These are phyloP conservation scores for Saccostrea echinata DNA, from an alignment of 1,140 invertebrate species.

Conservation along the genomic window DNA sequence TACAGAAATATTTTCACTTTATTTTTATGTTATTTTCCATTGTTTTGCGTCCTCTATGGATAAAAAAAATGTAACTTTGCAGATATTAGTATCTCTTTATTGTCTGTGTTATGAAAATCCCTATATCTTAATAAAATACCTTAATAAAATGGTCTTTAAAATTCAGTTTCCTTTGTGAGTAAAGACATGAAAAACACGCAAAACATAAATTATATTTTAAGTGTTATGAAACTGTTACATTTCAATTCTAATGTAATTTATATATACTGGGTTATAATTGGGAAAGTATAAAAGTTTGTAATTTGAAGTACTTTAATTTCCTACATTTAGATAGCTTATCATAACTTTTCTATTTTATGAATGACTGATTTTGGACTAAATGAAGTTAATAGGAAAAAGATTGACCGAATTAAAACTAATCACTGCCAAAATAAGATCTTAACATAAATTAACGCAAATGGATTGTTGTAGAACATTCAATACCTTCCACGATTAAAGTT, in stretches of 20 bases:
- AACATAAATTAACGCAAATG: not conserved
- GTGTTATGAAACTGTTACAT: not conserved
- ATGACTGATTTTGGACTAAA: constrained; percentile 1
- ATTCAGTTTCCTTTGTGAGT: no score
- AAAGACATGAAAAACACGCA: no score
- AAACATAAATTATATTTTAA: no score
- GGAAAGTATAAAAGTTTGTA: not conserved
- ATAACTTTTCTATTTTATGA: constrained; percentile 4
- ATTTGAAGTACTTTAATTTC: not conserved
- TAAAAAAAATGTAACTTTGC: no score
- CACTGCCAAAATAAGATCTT: not conserved
- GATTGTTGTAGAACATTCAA: not conserved
- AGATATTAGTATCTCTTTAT: not conserved
- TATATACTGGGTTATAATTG: not conserved
- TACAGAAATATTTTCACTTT: not conserved
- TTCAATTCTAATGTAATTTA: not conserved
- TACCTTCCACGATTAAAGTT: not conserved
- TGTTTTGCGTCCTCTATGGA: not conserved
- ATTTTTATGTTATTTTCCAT: not conserved
- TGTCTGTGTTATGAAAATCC: not conserved
- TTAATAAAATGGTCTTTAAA: no score
- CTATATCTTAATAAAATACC: no score
- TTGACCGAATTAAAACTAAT: constrained; percentile 28
- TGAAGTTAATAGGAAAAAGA: not conserved
- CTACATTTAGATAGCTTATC: not conserved